Evolutionary conservation across 2,888 invertebrate genomes (phyloP).

Genomic region (Scaptomyza tumidula): DNA sequence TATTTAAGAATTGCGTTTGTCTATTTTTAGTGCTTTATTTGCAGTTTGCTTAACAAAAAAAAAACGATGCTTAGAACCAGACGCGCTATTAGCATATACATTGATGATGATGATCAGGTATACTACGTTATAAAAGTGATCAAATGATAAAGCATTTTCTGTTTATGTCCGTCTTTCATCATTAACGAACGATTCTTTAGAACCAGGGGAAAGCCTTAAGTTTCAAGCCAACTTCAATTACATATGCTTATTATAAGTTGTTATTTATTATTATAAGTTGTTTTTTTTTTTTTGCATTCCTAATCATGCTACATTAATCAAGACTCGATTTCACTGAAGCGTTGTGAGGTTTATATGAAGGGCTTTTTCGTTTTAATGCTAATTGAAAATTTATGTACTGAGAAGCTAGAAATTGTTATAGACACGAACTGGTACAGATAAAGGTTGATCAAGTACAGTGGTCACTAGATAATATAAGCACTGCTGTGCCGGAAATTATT

Average conservation of each 20-base stretch:
- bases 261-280: background rate
- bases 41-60: slow-evolving; percentile 13
- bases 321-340: background rate
- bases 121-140: slow-evolving; percentile 2
- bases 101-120: slow-evolving; percentile 67
- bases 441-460: too few species aligned
- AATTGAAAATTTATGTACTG: slow-evolving; percentile 15
- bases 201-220: slow-evolving; percentile 8
- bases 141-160: slow-evolving; percentile 15
- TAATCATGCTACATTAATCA: slow-evolving; percentile 17
- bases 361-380: slow-evolving; percentile 4
- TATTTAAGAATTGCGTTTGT: background rate
- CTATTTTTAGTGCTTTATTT: slow-evolving; percentile 31
- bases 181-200: background rate
- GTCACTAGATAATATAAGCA: too few species aligned
- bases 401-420: slow-evolving; percentile 2
- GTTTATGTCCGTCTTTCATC: slow-evolving; percentile 31
- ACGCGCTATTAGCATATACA: slow-evolving; percentile 60
- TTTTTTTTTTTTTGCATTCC: slow-evolving; percentile 19
- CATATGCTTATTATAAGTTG: slow-evolving; percentile 10
- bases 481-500: too few species aligned
- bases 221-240: slow-evolving; percentile 4
- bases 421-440: slow-evolving; percentile 19
- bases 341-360: background rate
- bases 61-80: slow-evolving; percentile 59